Percentiles rank a stretch among this genome's conserved stretches.
Conservation (phyloP, 2,113 vertebrate genomes). For the Podarcis muralis region DNA sequence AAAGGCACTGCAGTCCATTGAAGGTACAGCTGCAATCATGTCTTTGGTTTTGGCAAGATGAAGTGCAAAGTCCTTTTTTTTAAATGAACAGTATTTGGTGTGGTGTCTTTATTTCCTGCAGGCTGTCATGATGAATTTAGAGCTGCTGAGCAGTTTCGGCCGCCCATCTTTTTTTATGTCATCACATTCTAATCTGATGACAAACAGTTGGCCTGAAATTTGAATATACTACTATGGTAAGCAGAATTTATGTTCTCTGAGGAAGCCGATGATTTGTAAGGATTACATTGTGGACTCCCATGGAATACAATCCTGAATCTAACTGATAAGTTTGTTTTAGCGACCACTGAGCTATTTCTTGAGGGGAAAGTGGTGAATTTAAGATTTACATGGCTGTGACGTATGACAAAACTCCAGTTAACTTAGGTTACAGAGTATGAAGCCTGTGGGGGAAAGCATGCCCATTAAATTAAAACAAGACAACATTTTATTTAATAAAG, state of each 20-base stretch:
- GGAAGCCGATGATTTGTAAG: constrained; percentile 55
- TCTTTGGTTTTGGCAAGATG: constrained; percentile 45
- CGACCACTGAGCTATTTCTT: constrained; percentile 48
- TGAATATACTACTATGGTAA: constrained; percentile 52
- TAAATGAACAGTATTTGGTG: constrained; percentile 42
- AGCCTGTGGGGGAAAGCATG: background rate
- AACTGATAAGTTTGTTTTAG: constrained; percentile 43
- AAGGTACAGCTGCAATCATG: constrained; percentile 42
- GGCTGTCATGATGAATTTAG: constrained; percentile 45
- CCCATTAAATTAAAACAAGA: background rate
- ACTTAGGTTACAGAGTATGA: background rate
- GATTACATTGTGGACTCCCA: constrained; percentile 42
- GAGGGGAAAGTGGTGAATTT: constrained; percentile 34
- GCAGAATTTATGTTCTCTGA: constrained; percentile 57
- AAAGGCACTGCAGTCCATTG: constrained; percentile 37
- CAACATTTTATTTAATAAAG: background rate
- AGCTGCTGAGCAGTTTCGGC: constrained; percentile 48
- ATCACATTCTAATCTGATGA: constrained; percentile 64
- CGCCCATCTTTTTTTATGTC: constrained; percentile 61
- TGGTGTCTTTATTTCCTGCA: constrained; percentile 47
- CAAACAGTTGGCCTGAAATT: constrained; percentile 65
- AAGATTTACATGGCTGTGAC: background rate
- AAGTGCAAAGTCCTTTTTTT: constrained; percentile 30
- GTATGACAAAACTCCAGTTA: background rate
- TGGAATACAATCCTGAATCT: constrained; percentile 44